Percentiles rank a stretch among this genome's conserved stretches.
Evolutionary conservation across 1,140 invertebrate genomes (phyloP).

Genomic region (Luehdorfia chinensis): DNA sequence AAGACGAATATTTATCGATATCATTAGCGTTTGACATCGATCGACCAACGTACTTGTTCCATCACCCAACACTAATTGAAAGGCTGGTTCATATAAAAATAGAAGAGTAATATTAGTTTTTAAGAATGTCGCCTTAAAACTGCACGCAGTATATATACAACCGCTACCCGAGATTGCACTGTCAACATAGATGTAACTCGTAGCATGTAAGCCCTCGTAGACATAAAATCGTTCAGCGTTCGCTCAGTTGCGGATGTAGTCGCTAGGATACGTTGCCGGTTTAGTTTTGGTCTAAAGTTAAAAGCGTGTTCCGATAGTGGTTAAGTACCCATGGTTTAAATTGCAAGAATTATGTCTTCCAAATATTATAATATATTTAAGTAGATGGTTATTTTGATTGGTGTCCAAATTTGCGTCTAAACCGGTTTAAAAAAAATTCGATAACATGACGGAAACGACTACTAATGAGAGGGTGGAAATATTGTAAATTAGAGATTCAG

Average conservation of each 20-base stretch:
- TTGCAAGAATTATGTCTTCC: slow-evolving; percentile 10
- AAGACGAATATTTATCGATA: no score
- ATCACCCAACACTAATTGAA: neutral
- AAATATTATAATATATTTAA: slow-evolving; percentile 3
- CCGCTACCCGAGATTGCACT: no score
- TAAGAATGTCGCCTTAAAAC: neutral
- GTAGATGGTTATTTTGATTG: slow-evolving; percentile 2
- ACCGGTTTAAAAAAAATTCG: neutral
- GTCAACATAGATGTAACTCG: neutral
- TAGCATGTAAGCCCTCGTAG: neutral
- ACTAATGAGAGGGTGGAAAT: no score
- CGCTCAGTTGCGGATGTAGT: neutral
- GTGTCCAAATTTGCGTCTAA: neutral
- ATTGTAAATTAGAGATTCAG: no score
- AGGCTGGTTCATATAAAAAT: neutral
- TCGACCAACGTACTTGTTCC: neutral
- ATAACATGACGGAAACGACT: no score
- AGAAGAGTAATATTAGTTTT: slow-evolving; percentile 1
- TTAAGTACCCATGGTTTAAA: neutral
- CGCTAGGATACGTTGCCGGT: neutral
- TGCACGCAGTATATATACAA: neutral
- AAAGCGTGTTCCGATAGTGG: neutral
- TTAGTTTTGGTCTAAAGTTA: neutral
- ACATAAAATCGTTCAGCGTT: neutral
- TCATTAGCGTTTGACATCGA: no score